Base-by-base conservation (phyloP, 2,113 vertebrate genomes). In the Perognathus longimembris region DNA sequence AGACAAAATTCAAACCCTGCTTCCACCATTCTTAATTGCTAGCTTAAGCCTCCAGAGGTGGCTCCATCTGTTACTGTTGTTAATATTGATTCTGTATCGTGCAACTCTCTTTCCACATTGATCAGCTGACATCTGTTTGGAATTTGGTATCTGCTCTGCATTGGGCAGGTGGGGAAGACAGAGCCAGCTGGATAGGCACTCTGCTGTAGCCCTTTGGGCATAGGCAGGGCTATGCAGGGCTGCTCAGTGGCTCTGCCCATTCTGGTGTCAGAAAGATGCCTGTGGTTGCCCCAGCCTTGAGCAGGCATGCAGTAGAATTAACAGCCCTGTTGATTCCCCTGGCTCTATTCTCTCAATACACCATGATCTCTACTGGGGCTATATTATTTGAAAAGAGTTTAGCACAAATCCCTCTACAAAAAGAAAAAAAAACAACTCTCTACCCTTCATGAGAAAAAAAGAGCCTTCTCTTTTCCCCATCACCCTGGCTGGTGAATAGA, bases 311-410 rank as follows among this genome's bases (percentile, higher is more conserved):
- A 76, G 38, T 78, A 34, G 67, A 87, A 88, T 91, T 75, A 79
- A 86, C 86, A 79, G 66, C 38, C 79, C 18, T 17, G 40, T 73
- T 59, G 14, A n/a, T 54, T 54, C n/a, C 77, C 30, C 63, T 22
- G 36, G 67, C 70, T 30, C 79, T 57, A 54, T 87, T 75, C 89
- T 80, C 89, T 81, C 70, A 71, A 0, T 26, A 38, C 69, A 87
- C 74, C 94, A 95, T 95, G 84, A 73, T 84, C 95, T 95, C 91
- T 74, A 75, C 70, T 61, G 59, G 83, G 77, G 73, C 50, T 90
- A 64, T 79, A 40, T 93, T 82, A 74, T 87, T 89, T 82, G 38
- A 97, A 85, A 92, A 61, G 73, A 87, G 74, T 85, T 93, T 79
- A 63, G 24, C 91, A 82, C 70, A 93, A 84, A 86, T 71, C 88